phyloP scores from a whole-genome alignment of 2,113 vertebrate genomes.

The Entosphenus tridentatus region DNA sequence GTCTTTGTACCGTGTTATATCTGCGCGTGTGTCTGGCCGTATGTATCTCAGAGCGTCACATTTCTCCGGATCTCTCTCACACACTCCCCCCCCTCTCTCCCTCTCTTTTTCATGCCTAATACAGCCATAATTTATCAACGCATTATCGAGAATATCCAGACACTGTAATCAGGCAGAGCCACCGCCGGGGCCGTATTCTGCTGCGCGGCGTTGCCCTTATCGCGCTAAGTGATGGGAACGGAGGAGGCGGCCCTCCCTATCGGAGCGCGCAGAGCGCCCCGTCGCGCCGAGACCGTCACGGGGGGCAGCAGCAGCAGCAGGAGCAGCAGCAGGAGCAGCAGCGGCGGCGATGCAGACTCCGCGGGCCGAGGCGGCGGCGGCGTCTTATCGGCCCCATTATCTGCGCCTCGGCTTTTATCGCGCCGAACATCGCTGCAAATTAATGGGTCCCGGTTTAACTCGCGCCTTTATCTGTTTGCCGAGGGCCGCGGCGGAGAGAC shows the following conservation, averaged over 20 bases:
- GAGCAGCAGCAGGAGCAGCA: too few species aligned
- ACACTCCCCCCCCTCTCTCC: slow-evolving; percentile 20
- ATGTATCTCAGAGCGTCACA: too few species aligned
- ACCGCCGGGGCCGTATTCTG: slow-evolving; percentile 99
- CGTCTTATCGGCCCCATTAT: slow-evolving; percentile 85
- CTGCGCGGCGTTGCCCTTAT: slow-evolving; percentile 58
- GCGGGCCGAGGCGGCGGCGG: too few species aligned
- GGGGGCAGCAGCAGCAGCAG: too few species aligned
- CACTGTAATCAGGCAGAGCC: slow-evolving; percentile 98
- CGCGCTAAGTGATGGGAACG: slow-evolving; percentile 98
- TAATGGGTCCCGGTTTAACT: slow-evolving; percentile 99
- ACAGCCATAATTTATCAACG: slow-evolving; percentile 99
- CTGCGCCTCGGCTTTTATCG: slow-evolving; percentile 39
- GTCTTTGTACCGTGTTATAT: too few species aligned
- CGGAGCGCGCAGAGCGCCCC: too few species aligned
- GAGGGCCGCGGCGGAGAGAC: slow-evolving; percentile 55
- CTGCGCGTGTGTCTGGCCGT: too few species aligned
- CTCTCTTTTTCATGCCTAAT: slow-evolving; percentile 43
- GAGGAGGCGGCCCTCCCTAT: slow-evolving; percentile 25
- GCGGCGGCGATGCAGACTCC: too few species aligned
- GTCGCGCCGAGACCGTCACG: too few species aligned
- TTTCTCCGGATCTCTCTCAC: slow-evolving; percentile 8
- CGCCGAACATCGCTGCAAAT: slow-evolving; percentile 65
- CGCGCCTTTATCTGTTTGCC: slow-evolving; percentile 99
- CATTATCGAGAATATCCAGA: slow-evolving; percentile 99